Base-by-base conservation (phyloP, 2,113 vertebrate genomes). In the Gobiocypris rarus region DNA sequence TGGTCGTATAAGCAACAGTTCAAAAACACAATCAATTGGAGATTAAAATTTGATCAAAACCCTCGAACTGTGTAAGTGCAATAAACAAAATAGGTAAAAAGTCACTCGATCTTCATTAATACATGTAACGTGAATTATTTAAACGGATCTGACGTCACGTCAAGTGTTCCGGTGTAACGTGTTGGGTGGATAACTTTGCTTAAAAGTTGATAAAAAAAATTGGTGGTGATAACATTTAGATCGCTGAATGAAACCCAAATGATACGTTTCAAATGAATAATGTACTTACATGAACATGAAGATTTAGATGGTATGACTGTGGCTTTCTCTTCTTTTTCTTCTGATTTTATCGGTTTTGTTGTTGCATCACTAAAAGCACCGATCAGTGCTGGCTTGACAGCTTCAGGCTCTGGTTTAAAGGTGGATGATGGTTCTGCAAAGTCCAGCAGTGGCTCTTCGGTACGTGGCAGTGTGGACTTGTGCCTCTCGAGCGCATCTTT, bases 401-500 rank as follows among this genome's bases (percentile, higher is more conserved):
- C 67, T 71, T 75, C 56, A 9, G 82, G 75, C 19, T 81, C 78
- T 69, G 84, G 84, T 70, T 79, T 48, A 4, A 14, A 19, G 56
- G 19, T 54, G 34, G 15, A 54, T 14, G 69, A 14, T 14, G 41
- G 61, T 63, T 85, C 52, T 22, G n/a, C 22, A 10, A 58, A 41
- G 67, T 87, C 80, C 14, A 63, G 8, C 11, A 1, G 26, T 3
- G 69, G 71, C 26, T 87, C 48, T 43, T 83, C 75, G 9, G 9
- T 48, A 61, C 83, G 83, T 61, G 65, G 75, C 56, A 85, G 14
- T 71, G 83, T 80, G 5, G 81, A 81, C 58, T 34, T 77, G 85
- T 89, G 87, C 67, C 87, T 87, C 75, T 86, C 87, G 34, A 89
- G 61, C 45, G 87, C 87, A 75, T 87, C 87, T 82, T 70, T 82